These are phyloP conservation scores for Molossus alvarezi DNA, from an alignment of 2,797 vertebrate species.

Conservation along the genomic window DNA sequence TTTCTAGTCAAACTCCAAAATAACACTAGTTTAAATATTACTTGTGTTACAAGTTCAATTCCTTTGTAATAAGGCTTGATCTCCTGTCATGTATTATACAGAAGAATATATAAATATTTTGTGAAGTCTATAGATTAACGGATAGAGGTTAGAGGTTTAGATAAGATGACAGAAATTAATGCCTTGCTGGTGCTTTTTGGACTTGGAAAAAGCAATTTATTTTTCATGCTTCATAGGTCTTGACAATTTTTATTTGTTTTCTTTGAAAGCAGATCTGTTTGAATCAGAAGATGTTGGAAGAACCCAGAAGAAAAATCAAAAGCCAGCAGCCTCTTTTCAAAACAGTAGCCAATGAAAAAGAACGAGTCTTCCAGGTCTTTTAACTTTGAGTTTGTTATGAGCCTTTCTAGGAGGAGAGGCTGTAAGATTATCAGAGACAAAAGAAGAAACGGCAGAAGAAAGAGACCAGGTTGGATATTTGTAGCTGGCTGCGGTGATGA, in stretches of 20 bases:
- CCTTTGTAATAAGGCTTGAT: constrained; percentile 81
- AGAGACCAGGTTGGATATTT: constrained; percentile 22
- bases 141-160: constrained; percentile 67
- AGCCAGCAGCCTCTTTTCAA: constrained; percentile 58
- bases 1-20: constrained; percentile 55
- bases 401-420: constrained; percentile 46
- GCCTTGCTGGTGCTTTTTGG: constrained; percentile 69
- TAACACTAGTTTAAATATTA: constrained; percentile 84
- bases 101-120: constrained; percentile 70
- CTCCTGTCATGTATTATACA: constrained; percentile 84
- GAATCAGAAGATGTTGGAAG: constrained; percentile 63
- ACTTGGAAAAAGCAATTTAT: constrained; percentile 75
- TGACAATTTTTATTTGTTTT: constrained; percentile 82
- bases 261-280: constrained; percentile 82
- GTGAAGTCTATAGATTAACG: constrained; percentile 62
- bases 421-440: constrained; percentile 57
- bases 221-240: constrained; percentile 80
- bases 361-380: constrained; percentile 66
- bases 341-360: constrained; percentile 47
- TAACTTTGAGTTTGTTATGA: constrained; percentile 68
- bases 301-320: constrained; percentile 71
- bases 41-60: constrained; percentile 86
- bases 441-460: constrained; percentile 47
- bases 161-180: constrained; percentile 76
- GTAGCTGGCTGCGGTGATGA: background rate